phyloP scores from a whole-genome alignment of 2,113 vertebrate genomes.

The Erinaceus europaeus region DNA sequence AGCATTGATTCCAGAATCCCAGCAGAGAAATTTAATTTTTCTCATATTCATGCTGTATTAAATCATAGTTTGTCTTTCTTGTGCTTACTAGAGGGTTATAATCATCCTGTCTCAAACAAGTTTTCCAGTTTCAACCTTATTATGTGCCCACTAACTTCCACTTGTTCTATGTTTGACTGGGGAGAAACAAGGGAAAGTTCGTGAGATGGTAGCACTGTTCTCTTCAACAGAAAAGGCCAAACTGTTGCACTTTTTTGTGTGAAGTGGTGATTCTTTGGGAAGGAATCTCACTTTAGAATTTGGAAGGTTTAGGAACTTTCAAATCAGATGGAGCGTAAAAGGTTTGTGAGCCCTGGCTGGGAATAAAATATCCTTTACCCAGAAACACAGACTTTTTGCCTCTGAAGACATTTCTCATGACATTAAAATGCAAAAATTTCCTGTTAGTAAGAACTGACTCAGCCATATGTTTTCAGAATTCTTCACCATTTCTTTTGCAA shows the following conservation, averaged over 20 bases:
- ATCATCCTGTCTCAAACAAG: too few species aligned
- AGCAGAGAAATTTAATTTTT: neutral
- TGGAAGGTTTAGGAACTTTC: neutral
- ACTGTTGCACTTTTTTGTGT: neutral
- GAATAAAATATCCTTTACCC: neutral
- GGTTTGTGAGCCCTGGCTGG: neutral
- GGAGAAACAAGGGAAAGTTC: neutral
- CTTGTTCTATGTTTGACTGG: neutral
- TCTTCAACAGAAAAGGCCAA: neutral
- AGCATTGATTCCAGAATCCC: neutral
- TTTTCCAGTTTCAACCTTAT: neutral
- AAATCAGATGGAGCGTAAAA: neutral
- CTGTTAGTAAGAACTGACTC: neutral
- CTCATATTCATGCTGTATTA: slow-evolving; percentile 17
- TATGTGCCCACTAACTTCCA: neutral
- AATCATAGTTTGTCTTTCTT: too few species aligned
- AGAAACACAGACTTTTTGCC: neutral
- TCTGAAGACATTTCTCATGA: neutral
- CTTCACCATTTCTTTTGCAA: neutral
- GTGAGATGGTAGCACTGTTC: neutral
- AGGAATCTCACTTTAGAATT: neutral
- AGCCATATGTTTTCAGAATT: slow-evolving; percentile 2
- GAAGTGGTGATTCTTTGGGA: neutral
- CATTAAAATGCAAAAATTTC: neutral
- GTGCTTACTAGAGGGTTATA: neutral